phyloP scores from a whole-genome alignment of 2,797 vertebrate genomes.

The Avahi laniger region DNA sequence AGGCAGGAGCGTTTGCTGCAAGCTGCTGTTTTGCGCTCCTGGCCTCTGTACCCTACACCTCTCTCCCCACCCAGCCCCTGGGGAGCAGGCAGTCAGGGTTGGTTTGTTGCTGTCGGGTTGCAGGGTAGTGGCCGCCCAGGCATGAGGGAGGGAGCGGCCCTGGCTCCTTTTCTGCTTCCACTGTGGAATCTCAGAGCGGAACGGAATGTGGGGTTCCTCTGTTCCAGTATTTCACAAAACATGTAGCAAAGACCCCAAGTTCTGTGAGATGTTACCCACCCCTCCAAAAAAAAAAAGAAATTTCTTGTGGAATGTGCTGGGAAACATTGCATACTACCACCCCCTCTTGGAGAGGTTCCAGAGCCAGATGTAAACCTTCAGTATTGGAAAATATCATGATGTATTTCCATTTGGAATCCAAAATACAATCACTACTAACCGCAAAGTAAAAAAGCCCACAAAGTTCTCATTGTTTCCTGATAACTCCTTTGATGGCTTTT shows the following conservation, averaged over 20 bases:
- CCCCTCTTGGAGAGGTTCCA: neutral
- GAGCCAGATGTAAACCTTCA: neutral
- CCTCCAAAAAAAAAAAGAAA: neutral
- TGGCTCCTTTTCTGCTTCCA: neutral
- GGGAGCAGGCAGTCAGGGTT: neutral
- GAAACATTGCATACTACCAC: neutral
- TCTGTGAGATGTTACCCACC: too few relatives aligned
- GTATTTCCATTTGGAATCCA: neutral
- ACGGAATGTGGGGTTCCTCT: too few relatives aligned
- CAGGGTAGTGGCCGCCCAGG: neutral
- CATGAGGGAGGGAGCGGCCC: neutral
- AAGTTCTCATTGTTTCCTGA: neutral
- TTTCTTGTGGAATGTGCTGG: neutral
- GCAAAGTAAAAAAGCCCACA: neutral
- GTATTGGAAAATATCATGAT: neutral
- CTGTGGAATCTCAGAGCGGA: fast-evolving
- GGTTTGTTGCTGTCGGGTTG: neutral
- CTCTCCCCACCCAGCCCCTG: neutral
- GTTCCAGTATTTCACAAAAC: neutral
- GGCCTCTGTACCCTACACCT: fast-evolving
- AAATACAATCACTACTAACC: neutral
- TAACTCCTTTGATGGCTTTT: neutral
- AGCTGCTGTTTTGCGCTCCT: neutral
- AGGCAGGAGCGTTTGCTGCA: neutral
- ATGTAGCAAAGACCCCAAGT: neutral